Base-by-base conservation (phyloP, 92 coral and sea anemone genomes). In the Blastomussa wellsi region DNA sequence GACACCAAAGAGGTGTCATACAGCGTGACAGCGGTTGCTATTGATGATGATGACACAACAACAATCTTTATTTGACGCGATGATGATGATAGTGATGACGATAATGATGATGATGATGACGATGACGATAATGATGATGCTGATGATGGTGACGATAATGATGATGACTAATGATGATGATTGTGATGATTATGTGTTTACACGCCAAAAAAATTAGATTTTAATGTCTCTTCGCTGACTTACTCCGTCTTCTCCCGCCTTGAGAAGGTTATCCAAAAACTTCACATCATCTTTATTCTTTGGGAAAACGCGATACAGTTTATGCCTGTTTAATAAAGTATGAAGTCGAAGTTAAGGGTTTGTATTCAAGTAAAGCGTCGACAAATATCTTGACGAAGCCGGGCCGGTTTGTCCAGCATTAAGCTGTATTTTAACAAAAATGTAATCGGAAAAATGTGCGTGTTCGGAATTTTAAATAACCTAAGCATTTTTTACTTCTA, bases 211-310 rank as follows among this genome's bases (percentile, higher is more conserved):
- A 20, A 0, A 28, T 24, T 15, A 55, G 0, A 55, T 55, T 16
- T 5, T 55, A 20, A 55, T 20, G n/a, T 55, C 62, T 13, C 49
- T 57, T 57, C 10, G 28, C 0, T 5, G n/a, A 87, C 90, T 36
- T 90, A 90, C 93, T 36, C 83, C 83, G 28, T 82, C 91, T 5
- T 78, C 88, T 38, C 88, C 79, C 48, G 83, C 74, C 79, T 94
- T 92, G 71, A 94, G 92, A 29, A 94, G 77, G 17, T 81, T 79
- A 84, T 92, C 95, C 47, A 94, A 90, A 37, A 77, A 87, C 8
- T 81, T 90, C 7, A 92, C 86, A 33, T 94, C 92, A 11, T 49
- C 75, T 49, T 92, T 86, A 67, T 86, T 87, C 73, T 83, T 81
- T 35, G 98, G 93, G 42, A 79, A 76, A 16, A 88, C 92, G 22